Base-by-base conservation (phyloP, 2,113 vertebrate genomes). In the Hypanus sabinus region DNA sequence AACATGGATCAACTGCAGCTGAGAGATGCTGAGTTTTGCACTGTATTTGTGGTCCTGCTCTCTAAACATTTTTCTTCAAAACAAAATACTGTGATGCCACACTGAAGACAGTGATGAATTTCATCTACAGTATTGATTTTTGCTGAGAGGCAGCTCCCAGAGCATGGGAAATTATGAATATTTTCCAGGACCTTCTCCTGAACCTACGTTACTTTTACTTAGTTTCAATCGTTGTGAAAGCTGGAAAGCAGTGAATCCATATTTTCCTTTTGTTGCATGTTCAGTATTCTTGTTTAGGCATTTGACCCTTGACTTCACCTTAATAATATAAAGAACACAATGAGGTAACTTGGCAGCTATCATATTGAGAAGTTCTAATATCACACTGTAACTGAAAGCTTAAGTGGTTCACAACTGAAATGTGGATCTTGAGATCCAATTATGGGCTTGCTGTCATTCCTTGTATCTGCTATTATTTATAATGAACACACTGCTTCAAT, bases 401-500 rank as follows among this genome's bases (percentile, higher is more conserved):
- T 90, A 90, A 90, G 30, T 90, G 85, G 85, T 90, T 65, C 57
- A 33, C 60, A 65, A 90, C 85, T 65, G 85, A 33, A 90, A 90
- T 33, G 60, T 65, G 85, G 65, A 90, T 60, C 85, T 30, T 90
- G 30, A 90, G 85, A 90, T 90, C 85, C 85, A 90, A 65, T 90
- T 90, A 90, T 33, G 36, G 85, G 60, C 60, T 90, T 90, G 85
- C 85, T 90, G 85, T 90, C 85, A 90, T 90, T 65, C 14, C 85
- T 90, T 33, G 60, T 90, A 90, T 90, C 85, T 90, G 85, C 85
- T 90, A 65, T 90, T 90, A 90, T 90, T 65, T 65, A 90, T 90
- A 90, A 90, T 90, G 85, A 90, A 90, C 85, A 90, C 85, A 90
- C 85, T 90, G 85, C 65, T 65, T 90, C 85, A 90, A 90, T 90